Conservation (phyloP, 2,113 vertebrate species). For the Onychostoma macrolepis region DNA sequence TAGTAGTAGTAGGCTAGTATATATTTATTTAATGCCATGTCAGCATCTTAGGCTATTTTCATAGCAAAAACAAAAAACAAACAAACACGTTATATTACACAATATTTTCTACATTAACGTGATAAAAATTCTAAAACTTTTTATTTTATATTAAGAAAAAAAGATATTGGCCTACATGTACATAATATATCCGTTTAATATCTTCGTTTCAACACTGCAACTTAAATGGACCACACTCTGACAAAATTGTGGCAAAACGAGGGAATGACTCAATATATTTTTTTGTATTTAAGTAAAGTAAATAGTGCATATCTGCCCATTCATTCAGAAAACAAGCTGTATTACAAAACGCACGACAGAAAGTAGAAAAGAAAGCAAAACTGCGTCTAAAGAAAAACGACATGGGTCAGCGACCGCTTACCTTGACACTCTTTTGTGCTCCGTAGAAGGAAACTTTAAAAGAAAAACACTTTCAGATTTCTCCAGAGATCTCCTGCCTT, state of each 20-base stretch:
- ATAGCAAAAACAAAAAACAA: too few relatives aligned
- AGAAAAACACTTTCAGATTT: slow-evolving; percentile 1
- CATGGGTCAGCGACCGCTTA: neutral
- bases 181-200: neutral
- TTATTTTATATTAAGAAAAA: neutral
- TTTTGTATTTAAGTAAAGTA: neutral
- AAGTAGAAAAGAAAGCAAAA: slow-evolving; percentile 18
- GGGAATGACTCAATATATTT: neutral
- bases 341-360: neutral
- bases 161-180: neutral
- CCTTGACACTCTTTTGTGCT: neutral
- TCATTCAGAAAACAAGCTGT: neutral
- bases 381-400: neutral
- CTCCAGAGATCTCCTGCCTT: neutral
- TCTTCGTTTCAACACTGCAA: neutral
- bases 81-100: too few relatives aligned
- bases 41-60: too few relatives aligned
- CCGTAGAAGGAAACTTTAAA: neutral
- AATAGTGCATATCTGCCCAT: neutral
- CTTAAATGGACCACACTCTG: neutral
- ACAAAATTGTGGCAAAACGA: neutral
- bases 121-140: too few relatives aligned
- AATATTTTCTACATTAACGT: too few relatives aligned
- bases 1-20: too few relatives aligned
- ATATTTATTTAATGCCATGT: too few relatives aligned